Conservation (phyloP, 2,113 vertebrate genomes). For the Mirza zaza region DNA sequence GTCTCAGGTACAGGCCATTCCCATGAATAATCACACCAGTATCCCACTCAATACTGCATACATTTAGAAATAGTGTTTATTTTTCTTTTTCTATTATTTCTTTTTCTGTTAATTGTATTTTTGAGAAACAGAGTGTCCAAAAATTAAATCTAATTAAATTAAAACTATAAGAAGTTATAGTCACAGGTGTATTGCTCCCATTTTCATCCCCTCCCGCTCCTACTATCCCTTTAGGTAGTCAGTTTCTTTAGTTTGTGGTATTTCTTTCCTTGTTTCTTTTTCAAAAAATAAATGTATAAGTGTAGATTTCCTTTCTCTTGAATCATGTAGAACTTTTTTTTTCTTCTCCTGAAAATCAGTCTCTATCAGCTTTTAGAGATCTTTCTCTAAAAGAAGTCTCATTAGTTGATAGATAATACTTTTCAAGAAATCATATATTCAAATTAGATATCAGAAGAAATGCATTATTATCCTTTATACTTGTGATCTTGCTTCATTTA, state of each 20-base stretch:
- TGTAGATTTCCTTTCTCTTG: background rate
- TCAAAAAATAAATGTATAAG: background rate
- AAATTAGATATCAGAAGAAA: background rate
- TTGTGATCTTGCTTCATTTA: background rate
- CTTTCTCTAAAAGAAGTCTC: background rate
- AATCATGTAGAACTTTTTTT: background rate
- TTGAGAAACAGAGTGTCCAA: background rate
- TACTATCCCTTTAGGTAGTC: too few relatives aligned
- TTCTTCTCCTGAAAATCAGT: background rate
- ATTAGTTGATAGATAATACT: background rate
- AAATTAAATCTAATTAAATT: background rate
- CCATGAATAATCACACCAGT: background rate
- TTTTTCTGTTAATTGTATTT: too few relatives aligned
- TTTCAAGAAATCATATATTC: background rate
- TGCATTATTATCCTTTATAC: background rate
- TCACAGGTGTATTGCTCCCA: background rate
- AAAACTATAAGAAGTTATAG: background rate
- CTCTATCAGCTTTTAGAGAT: background rate
- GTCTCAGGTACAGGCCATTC: background rate
- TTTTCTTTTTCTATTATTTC: background rate
- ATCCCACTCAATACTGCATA: background rate
- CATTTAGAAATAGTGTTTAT: background rate
- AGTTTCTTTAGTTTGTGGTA: background rate
- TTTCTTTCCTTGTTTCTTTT: background rate
- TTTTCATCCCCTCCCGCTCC: fast-evolving